Conservation (phyloP, 2,888 invertebrate genomes). For the Xestia c-nigrum region DNA sequence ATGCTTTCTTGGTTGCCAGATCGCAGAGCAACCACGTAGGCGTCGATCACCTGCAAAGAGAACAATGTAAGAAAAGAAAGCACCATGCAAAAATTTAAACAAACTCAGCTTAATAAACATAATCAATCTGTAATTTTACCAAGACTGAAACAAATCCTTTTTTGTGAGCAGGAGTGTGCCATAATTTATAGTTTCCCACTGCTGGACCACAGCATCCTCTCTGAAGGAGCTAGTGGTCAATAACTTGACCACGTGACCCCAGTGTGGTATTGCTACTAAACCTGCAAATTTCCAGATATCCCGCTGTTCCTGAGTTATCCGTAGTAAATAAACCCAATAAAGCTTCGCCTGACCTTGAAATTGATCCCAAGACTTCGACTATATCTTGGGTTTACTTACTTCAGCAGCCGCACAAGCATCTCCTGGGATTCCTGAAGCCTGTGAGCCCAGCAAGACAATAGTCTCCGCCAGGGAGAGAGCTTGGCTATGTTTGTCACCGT, state of each 20-base stretch:
- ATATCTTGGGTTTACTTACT: conserved; percentile 71
- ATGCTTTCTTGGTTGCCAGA: conserved; percentile 68
- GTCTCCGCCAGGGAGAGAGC: conserved; percentile 72
- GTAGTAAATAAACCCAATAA: background rate
- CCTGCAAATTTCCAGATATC: background rate
- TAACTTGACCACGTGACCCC: background rate
- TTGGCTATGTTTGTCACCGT: conserved; percentile 67
- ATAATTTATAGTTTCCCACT: background rate
- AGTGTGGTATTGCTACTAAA: background rate
- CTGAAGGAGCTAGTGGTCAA: background rate
- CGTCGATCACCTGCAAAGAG: conserved; percentile 74
- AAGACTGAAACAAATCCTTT: background rate
- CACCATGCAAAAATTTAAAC: background rate
- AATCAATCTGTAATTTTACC: background rate
- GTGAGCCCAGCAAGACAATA: conserved; percentile 71
- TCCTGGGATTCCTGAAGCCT: conserved; percentile 77
- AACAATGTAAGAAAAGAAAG: background rate
- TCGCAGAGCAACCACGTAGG: conserved; percentile 65
- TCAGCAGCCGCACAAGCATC: conserved; percentile 78
- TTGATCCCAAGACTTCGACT: background rate
- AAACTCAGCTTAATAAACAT: background rate
- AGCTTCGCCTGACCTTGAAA: background rate
- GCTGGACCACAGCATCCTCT: background rate
- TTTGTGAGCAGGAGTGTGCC: background rate
- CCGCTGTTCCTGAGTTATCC: background rate